Evolutionary conservation across 2,113 vertebrate genomes (phyloP), one percentile per base, ranked within the genome.

Genomic region (Stigmatopora nigra): DNA sequence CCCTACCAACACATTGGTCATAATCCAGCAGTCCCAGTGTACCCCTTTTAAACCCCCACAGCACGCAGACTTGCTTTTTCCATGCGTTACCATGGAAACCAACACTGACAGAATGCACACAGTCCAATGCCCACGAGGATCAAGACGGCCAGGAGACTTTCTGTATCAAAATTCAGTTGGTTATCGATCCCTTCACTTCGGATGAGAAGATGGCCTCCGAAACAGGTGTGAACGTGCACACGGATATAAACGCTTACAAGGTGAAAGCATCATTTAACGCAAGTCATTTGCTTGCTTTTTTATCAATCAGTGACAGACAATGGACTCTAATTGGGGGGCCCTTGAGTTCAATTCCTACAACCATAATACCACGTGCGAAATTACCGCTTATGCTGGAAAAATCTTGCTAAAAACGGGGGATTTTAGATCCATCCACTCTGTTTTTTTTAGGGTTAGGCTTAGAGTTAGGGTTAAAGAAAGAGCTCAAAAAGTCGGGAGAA

Each of bases 71-170:
- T 67, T 47, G 60, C 46, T 67, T 69, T 48, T 20, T 63, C 55
- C 63, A 48, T 22, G 79, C 76, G 88, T 87, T 88, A 79, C 88
- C 86, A 89, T 88, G 82, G 88, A 81, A 89, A 89, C 88, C 61
- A 69, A 80, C 72, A 83, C 72, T 8, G 81, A 73, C 76, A 78
- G 71, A 82, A 83, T 83, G 80, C 80, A 82, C 52, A 63, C 41
- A 63, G 78, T 70, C 67, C 78, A 66, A 73, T 71, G 81, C 79
- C 76, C 83, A 67, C 51, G 61, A 80, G 70, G 83, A 83, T 81
- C 7, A 19, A 68, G 65, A 73, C 78, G 66, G 31, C 19, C 4
- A 72, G 69, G 72, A 84, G 80, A 78, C 77, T 82, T 81, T 80
- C 80, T 38, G 51, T 46, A 44, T 60, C 51, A 84, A 72, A 77